Percentiles rank a stretch among this genome's conserved stretches.
These are phyloP conservation scores for Elysia chlorotica DNA, from an alignment of 1,140 invertebrate genomes.

Conservation along the genomic window DNA sequence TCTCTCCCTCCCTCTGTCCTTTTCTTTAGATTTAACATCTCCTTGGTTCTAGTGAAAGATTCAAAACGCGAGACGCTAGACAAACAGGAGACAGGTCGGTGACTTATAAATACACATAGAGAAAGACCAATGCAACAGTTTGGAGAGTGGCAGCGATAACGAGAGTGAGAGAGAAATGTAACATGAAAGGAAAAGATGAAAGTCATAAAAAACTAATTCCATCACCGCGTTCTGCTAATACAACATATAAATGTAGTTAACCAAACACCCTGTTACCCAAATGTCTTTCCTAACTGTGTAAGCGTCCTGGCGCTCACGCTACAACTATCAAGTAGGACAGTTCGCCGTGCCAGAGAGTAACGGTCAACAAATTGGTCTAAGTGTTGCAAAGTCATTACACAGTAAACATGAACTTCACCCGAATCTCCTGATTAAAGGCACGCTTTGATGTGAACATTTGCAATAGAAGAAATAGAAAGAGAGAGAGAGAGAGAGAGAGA, in stretches of 20 bases:
- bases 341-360: not conserved
- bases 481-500: slow-evolving; percentile 5
- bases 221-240: too few relatives aligned
- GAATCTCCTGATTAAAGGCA: not conserved
- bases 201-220: too few relatives aligned
- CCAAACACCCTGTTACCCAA: not conserved
- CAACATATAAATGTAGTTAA: too few relatives aligned
- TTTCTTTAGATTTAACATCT: slow-evolving; percentile 5
- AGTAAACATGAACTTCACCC: not conserved
- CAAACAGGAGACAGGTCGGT: not conserved
- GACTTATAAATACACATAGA: not conserved
- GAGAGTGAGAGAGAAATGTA: too few relatives aligned
- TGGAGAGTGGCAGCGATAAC: not conserved
- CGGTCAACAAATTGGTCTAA: not conserved
- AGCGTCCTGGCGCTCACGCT: not conserved
- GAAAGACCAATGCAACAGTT: not conserved
- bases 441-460: not conserved
- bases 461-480: not conserved
- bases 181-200: too few relatives aligned
- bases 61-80: not conserved
- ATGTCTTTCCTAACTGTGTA: not conserved
- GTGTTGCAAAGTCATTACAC: not conserved
- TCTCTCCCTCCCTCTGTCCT: slow-evolving; percentile 1
- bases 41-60: not conserved
- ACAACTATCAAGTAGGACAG: not conserved